Conservation (phyloP, 2,888 invertebrate species). For the Netelia fuscicornis region DNA sequence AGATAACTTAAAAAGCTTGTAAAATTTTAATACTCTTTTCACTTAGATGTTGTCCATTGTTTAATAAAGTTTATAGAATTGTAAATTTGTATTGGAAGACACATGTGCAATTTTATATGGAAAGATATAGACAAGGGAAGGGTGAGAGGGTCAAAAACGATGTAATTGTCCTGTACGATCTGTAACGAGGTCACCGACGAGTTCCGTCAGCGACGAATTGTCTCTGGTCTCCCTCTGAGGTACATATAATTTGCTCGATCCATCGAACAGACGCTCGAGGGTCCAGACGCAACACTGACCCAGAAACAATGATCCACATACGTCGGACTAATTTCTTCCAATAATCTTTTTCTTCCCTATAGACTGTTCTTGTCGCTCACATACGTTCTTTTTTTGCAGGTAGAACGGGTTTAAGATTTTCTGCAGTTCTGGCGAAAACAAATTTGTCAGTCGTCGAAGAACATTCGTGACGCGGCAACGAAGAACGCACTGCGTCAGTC, state of each 20-base stretch:
- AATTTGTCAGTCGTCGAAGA: background rate
- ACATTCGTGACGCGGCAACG: constrained; percentile 7
- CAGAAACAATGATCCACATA: constrained; percentile 56
- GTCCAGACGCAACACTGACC: constrained; percentile 58
- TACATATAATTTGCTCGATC: constrained; percentile 41
- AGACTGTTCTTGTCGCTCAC: background rate
- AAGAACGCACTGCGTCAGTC: constrained; percentile 63
- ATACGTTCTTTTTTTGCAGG: background rate
- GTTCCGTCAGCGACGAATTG: constrained; percentile 41
- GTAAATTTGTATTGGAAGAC: background rate
- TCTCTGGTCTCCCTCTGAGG: constrained; percentile 41
- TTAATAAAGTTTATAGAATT: too few species aligned
- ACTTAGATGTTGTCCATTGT: too few species aligned
- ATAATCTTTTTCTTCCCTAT: background rate
- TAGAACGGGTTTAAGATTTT: background rate
- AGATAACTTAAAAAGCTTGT: background rate
- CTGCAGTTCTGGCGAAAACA: background rate
- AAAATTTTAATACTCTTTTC: background rate
- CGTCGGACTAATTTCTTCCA: constrained; percentile 3
- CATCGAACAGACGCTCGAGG: constrained; percentile 24
- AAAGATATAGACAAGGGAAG: background rate
- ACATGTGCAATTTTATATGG: background rate
- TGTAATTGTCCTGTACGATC: constrained; percentile 63
- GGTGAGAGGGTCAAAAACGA: constrained; percentile 21
- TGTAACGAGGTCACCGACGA: constrained; percentile 61